A percentile compares a stretch with the other conserved stretches of the same genome.
Evolutionary conservation across 2,113 vertebrate species (phyloP).

Genomic region (Melanostigma gelatinosum): DNA sequence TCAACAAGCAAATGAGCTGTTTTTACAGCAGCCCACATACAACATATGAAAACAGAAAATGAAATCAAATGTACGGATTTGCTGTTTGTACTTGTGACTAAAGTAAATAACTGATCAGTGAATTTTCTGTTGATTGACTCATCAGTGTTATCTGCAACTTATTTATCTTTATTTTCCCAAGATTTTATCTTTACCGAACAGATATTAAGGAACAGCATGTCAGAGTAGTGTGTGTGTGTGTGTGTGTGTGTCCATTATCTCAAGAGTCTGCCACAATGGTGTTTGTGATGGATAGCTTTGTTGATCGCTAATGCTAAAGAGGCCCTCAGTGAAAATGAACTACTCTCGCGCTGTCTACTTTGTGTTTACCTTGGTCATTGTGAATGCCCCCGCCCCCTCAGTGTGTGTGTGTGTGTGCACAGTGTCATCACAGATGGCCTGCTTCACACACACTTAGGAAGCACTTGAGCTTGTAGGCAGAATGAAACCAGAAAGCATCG

Average conservation of each 20-base stretch:
- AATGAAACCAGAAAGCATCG: neutral
- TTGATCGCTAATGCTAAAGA: conserved; percentile 65
- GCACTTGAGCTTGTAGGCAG: neutral
- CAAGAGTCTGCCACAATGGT: conserved; percentile 41
- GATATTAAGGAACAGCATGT: too few species aligned
- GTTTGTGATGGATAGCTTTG: conserved; percentile 62
- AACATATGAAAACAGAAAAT: neutral
- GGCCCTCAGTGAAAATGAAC: conserved; percentile 71
- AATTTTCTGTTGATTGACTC: neutral
- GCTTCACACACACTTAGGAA: conserved; percentile 31
- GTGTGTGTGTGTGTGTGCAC: neutral
- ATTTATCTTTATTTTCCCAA: neutral
- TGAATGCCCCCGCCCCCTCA: conserved; percentile 12
- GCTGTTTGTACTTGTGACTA: neutral
- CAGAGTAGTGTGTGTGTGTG: neutral
- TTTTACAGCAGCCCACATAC: neutral
- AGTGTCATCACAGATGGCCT: conserved; percentile 30
- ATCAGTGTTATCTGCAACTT: conserved; percentile 16
- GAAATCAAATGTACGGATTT: neutral
- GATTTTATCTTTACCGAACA: conserved; percentile 3
- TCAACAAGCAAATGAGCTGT: neutral
- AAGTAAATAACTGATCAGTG: neutral
- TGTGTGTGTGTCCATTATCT: conserved; percentile 61
- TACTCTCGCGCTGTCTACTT: conserved; percentile 57
- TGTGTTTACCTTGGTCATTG: conserved; percentile 69